Evolutionary conservation across 2,888 invertebrate genomes (phyloP), one percentile per base, ranked within the genome.

Genomic region (Acanthosepion lycidas): DNA sequence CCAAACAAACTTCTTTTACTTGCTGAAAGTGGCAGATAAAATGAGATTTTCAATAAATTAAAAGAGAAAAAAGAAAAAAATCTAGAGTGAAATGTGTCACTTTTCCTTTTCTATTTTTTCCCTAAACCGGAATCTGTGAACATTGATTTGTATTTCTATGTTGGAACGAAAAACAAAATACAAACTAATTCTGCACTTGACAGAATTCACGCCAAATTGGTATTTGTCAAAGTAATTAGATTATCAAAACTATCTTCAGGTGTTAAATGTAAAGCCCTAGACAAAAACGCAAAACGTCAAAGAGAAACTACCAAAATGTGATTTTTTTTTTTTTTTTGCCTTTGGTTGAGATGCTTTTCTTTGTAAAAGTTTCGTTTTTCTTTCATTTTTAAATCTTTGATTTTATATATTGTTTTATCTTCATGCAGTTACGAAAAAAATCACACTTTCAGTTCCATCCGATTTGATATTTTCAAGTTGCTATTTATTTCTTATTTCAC

Each of bases 141-240:
- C 78, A 78, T 78, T 78, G 78, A n/a, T 78, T 78, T 78, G n/a
- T 78, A 59, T 59, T 59, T 59, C n/a, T 33, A 5, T n/a, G 78
- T 5, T 15, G 33, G 18, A 78, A 78, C 3, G n/a, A 78, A n/a
- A n/a, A 12, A 78, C 12, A 33, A 78, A 78, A n/a, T 3, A 9
- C 12, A 78, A n/a, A 78, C n/a, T 78, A 78, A 78, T n/a, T n/a
- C 78, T 33, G 78, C 78, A 78, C 78, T 78, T 78, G 78, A 78
- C 78, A n/a, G 78, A 78, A 78, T 78, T 78, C 78, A 78, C 78
- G n/a, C 78, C 78, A 78, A 78, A 78, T 78, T 78, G 78, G 78
- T 78, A 78, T 78, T 78, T 78, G 78, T 78, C 78, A 78, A 78
- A 78, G 33, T 78, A 78, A 78, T 78, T 78, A 78, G 33, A 78